Base-by-base conservation (phyloP, 2,888 invertebrate genomes). In the Dicyrtoma fusca region DNA sequence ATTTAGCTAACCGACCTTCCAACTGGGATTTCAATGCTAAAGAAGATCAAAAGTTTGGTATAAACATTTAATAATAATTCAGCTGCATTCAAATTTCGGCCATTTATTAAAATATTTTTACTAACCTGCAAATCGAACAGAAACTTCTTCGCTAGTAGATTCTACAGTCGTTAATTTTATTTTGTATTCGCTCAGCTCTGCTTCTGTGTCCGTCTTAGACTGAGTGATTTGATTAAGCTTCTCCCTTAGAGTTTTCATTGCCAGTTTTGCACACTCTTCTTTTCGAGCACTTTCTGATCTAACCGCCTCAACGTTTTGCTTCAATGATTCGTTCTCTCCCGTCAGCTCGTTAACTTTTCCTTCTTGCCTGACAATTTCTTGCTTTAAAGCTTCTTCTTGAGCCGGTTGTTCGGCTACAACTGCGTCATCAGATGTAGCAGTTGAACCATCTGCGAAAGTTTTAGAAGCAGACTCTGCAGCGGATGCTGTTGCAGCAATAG, bases 321-420 rank as follows among this genome's bases (percentile, higher is more conserved):
- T 75, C 13, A 79, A n/a, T 1, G 47, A 53, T 19, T 80, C 79
- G 34, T 76, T 75, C 55, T 79, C 76, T 26, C 73, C 73, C n/a
- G 69, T 68, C 6, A 77, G 53, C 26, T 78, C 74, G 8, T 65
- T 62, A 10, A 78, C 71, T 44, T 64, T 69, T 47, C 87, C 91
- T 0, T 90, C 90, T 42, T 92, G 83, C 75, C 61, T 55, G 88
- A 88, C 81, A 89, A 88, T 74, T 92, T 91, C 82, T 90, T 89
- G 72, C 87, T 88, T 82, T 91, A 89, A 0, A 92, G 91, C 80
- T 89, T 91, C 81, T 90, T 90, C 47, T 92, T 85, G 10, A 92
- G 86, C 70, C 87, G 86, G 82, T 88, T 90, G 0, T 26, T 26
- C 51, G 1, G 44, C 66, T 59, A 70, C 69, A 6, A 55, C 34